Percentiles rank a stretch among this genome's conserved stretches.
These are phyloP conservation scores for Melopsittacus undulatus DNA, from an alignment of 2,797 vertebrate genomes.

Conservation along the genomic window DNA sequence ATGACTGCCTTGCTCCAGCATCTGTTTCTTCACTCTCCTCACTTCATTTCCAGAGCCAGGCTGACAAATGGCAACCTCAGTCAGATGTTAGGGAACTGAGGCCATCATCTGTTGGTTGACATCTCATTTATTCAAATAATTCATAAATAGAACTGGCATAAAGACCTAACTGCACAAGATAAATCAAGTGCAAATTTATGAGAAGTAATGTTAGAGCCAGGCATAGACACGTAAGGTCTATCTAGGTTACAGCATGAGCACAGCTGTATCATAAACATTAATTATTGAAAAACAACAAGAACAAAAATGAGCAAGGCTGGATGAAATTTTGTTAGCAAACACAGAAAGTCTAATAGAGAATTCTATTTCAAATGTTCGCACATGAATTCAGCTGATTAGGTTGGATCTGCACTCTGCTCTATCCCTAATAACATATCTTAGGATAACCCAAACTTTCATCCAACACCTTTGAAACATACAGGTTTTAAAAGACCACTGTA, in stretches of 20 bases:
- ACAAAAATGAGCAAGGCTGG: not conserved
- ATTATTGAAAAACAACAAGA: not conserved
- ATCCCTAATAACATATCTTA: not conserved
- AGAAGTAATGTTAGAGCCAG: not conserved
- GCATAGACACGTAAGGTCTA: not conserved
- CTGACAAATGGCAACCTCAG: not conserved
- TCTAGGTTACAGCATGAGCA: not conserved
- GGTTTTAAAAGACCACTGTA: not conserved
- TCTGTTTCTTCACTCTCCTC: not conserved
- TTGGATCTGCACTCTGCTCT: not conserved
- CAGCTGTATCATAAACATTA: not conserved
- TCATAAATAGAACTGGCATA: not conserved
- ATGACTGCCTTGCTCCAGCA: not conserved
- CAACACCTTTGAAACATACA: not conserved
- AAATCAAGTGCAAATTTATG: not conserved
- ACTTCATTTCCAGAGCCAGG: not conserved
- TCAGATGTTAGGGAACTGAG: not conserved
- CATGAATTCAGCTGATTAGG: not conserved
- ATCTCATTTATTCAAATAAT: not conserved
- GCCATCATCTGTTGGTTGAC: not conserved
- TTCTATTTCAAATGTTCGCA: not conserved
- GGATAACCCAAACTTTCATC: not conserved
- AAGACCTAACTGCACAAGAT: not conserved
- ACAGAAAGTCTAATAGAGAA: not conserved
- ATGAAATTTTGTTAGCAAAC: not conserved